Evolutionary conservation across 2,113 vertebrate species (phyloP), one percentile per base, ranked within the genome.

Genomic region (Cnemophilus loriae): DNA sequence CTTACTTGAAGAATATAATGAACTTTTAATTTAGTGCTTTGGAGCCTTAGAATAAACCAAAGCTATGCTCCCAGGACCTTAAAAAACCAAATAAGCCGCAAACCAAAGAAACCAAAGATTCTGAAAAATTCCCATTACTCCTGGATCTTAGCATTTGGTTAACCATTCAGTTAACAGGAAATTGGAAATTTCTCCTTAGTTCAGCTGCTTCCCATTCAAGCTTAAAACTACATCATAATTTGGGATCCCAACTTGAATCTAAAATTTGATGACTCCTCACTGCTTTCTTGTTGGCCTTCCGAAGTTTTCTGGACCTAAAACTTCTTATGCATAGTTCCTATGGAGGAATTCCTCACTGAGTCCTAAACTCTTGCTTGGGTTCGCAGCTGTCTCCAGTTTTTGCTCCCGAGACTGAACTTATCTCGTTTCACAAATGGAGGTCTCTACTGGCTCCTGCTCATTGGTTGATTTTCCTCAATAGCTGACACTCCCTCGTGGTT

Each of bases 121-220:
- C 50, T 60, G 63, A 90, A 88, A 71, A 83, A 68, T 65, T 83
- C 67, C 41, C 61, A 44, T 26, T 61, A 16, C 53, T 83, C 53
- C 32, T 73, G 76, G 35, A 95, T 57, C 47, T 87, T 84, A 93
- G 42, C 64, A 59, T 74, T 81, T 7, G 2, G 33, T 87, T 89
- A 87, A 74, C 46, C 47, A 70, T 84, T 69, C 7, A 1, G 46
- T 77, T 84, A 91, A 89, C 56, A 93, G 76, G 56, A 94, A 88
- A 93, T 75, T 7, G 69, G 44, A 92, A 90, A 64, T 89, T 93
- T 68, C 65, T 94, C 24, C 52, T 93, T 95, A 39, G 33, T 90
- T 87, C 64, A 37, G 3, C 52, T 93, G 39, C 37, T 83, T 93
- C 42, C 82, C 26, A 67, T 83, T 89, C 46, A 75, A 37, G 50